Conservation (phyloP, 2,888 invertebrate genomes). For the Drosophila anceps region DNA sequence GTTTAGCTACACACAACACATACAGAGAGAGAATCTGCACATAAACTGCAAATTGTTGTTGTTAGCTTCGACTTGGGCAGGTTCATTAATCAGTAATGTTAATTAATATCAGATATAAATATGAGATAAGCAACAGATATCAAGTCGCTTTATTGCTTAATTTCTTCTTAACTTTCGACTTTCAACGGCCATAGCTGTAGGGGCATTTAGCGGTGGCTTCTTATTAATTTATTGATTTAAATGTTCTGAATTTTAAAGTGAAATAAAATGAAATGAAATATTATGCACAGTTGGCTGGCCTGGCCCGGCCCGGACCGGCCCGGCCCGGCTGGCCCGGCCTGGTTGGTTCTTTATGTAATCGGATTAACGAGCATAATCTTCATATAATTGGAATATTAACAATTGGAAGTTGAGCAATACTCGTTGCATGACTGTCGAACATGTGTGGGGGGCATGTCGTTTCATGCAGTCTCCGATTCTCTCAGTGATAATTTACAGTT, state of each 20-base stretch:
- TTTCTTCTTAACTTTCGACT: not conserved
- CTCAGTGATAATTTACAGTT: constrained; percentile 1
- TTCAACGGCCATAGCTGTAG: not conserved
- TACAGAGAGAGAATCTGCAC: not conserved
- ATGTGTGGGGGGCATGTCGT: too few relatives aligned
- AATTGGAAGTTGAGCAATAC: not conserved
- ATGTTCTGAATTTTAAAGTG: not conserved
- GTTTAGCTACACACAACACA: constrained; percentile 24
- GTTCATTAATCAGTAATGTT: too few relatives aligned
- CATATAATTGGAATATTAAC: constrained; percentile 12
- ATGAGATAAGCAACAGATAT: too few relatives aligned
- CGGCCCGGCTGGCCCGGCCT: too few relatives aligned
- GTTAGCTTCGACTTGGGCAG: constrained; percentile 1
- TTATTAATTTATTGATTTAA: not conserved
- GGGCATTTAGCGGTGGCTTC: not conserved
- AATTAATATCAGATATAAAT: too few relatives aligned
- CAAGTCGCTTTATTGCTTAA: not conserved
- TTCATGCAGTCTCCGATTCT: not conserved
- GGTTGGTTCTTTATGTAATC: constrained; percentile 3
- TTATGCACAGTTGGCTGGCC: not conserved
- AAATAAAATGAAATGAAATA: constrained; percentile 5
- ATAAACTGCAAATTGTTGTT: constrained; percentile 14
- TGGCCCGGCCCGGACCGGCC: too few relatives aligned
- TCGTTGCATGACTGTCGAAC: not conserved
- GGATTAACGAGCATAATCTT: constrained; percentile 9